Evolutionary conservation across 2,113 vertebrate genomes (phyloP).

Genomic region (Casuarius casuarius): DNA sequence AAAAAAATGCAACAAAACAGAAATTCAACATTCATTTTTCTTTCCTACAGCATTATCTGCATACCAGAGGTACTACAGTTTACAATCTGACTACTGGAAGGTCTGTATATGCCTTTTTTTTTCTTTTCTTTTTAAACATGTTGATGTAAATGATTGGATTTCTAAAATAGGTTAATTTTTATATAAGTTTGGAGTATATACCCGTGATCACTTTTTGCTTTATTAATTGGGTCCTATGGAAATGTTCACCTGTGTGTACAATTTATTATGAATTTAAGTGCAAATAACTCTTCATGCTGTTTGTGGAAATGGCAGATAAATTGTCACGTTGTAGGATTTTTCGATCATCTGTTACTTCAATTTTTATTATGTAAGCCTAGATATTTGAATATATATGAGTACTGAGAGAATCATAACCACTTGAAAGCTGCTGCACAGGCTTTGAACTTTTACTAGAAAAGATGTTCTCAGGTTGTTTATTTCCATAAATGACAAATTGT

Average conservation of each 20-base stretch:
- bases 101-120: conserved; percentile 77
- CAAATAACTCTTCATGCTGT: background rate
- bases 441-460: background rate
- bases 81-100: conserved; percentile 99
- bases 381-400: background rate
- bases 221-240: background rate
- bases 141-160: background rate
- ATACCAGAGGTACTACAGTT: conserved; percentile 99
- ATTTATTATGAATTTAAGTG: background rate
- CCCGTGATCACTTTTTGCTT: background rate
- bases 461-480: background rate
- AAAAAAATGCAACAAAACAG: conserved; percentile 25
- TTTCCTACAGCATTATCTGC: conserved; percentile 94
- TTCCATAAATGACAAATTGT: background rate
- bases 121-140: background rate
- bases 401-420: background rate
- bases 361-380: background rate
- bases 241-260: background rate
- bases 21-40: conserved; percentile 59
- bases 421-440: background rate
- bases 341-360: background rate
- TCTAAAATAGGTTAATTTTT: background rate
- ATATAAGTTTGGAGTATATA: background rate
- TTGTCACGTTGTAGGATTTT: background rate
- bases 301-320: background rate